Evolutionary conservation across 2,113 vertebrate genomes (phyloP), one percentile per base, ranked within the genome.

Genomic region (Saccopteryx bilineata): DNA sequence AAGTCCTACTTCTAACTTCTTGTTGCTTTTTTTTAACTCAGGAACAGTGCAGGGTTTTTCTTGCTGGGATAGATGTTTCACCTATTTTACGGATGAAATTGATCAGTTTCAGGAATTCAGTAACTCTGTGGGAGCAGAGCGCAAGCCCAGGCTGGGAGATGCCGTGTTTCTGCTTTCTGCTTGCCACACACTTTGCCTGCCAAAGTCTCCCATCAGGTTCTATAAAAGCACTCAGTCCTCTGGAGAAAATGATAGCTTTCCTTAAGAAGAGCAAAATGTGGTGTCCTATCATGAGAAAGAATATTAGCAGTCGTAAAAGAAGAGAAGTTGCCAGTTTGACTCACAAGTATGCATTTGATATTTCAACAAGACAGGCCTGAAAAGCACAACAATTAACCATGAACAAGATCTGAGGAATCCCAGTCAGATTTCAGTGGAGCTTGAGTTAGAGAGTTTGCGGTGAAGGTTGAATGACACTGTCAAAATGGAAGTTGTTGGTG

Each of bases 31-130:
- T 92, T 85, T 92, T 8, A 93, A 87, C 74, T 87, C 60, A 60
- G 69, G 18, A 91, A 78, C 28, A 86, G 56, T 88, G 75, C 63
- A 14, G n/a, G 17, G 71, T 80, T 76, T 94, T 75, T 89, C 87
- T 95, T 84, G 71, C 65, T 76, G 72, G 60, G 60, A 65, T 69
- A 56, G 9, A 68, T 75, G 96, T 93, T 91, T 92, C 76, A 93
- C 74, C 80, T 91, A 65, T 75, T 91, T 94, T 86, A 71, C n/a
- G 75, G 95, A 97, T 83, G 80, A 95, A 58, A 93, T 75, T 3
- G 46, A 83, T 89, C 60, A 3, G 28, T 90, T 90, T 87, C 71
- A 82, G 46, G 78, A 94, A 54, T 86, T 93, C 68, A 39, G 82
- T 79, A 82, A 39, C 74, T 87, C 88, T 23, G n/a, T 46, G 60